Evolutionary conservation across 2,797 vertebrate species (phyloP).

Genomic region (Gila robusta): DNA sequence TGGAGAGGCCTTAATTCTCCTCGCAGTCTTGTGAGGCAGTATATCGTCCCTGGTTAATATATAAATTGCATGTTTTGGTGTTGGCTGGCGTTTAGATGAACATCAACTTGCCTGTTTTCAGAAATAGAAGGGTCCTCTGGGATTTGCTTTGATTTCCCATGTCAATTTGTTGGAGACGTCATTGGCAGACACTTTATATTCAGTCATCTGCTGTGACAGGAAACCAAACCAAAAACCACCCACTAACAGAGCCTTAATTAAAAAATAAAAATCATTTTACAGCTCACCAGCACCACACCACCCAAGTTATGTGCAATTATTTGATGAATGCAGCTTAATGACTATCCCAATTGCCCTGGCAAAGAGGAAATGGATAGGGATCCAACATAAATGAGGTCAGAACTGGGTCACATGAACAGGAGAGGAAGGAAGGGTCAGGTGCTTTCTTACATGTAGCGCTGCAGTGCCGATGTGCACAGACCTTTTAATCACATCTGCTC

Average conservation of each 20-base stretch:
- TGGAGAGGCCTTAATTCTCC: slow-evolving; percentile 53
- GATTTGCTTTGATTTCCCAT: slow-evolving; percentile 44
- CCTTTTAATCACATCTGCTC: slow-evolving; percentile 58
- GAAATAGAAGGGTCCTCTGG: slow-evolving; percentile 59
- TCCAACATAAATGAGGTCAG: slow-evolving; percentile 54
- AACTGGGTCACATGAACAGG: slow-evolving; percentile 37
- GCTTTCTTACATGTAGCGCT: slow-evolving; percentile 37
- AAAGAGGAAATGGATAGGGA: slow-evolving; percentile 39
- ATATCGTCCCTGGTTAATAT: slow-evolving; percentile 67
- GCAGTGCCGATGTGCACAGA: slow-evolving; percentile 32
- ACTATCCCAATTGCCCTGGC: slow-evolving; percentile 24
- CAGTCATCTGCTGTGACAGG: slow-evolving; percentile 15
- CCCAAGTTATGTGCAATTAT: slow-evolving; percentile 14
- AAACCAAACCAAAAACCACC: slow-evolving; percentile 5
- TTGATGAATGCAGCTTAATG: slow-evolving; percentile 37
- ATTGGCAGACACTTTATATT: slow-evolving; percentile 3
- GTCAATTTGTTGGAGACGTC: slow-evolving; percentile 20
- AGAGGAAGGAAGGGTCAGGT: slow-evolving; percentile 44
- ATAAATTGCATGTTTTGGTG: slow-evolving; percentile 72
- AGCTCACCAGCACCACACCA: not conserved
- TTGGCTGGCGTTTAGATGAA: slow-evolving; percentile 70
- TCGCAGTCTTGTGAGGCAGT: slow-evolving; percentile 54
- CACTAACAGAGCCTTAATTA: slow-evolving; percentile 25
- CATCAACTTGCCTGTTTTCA: slow-evolving; percentile 61
- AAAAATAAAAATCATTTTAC: slow-evolving; percentile 15